Evolutionary conservation across 2,888 invertebrate genomes (phyloP).

Genomic region (Morpho deidamia): DNA sequence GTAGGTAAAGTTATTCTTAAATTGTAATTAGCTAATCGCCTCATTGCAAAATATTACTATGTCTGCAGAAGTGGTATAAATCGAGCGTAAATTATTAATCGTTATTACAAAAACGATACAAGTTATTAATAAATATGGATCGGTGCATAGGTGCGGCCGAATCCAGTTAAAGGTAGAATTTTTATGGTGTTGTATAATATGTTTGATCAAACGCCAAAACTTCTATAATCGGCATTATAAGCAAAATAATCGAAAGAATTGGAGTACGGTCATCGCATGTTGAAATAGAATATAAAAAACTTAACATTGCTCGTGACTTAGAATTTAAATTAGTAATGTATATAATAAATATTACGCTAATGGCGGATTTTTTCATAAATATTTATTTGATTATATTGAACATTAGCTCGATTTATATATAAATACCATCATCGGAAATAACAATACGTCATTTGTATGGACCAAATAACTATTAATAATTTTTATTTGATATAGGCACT

Average conservation of each 20-base stretch:
- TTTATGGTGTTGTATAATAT: not conserved
- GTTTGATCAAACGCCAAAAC: too few species aligned
- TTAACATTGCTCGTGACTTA: not conserved
- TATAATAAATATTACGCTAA: not conserved
- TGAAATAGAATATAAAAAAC: too few species aligned
- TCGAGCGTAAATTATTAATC: constrained; percentile 3
- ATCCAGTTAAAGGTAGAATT: constrained; percentile 7
- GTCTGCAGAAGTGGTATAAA: not conserved
- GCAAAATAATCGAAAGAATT: too few species aligned
- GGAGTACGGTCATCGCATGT: too few species aligned
- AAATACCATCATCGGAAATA: constrained; percentile 10
- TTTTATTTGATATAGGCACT: constrained; percentile 1
- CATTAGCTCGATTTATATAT: not conserved
- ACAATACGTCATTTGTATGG: constrained; percentile 9
- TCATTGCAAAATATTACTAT: not conserved
- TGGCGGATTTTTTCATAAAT: constrained; percentile 4
- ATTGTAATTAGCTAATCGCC: constrained; percentile 11
- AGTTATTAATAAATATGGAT: constrained; percentile 8
- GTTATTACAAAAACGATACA: constrained; percentile 5
- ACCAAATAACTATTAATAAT: constrained; percentile 8
- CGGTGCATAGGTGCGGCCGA: constrained; percentile 16
- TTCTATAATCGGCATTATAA: too few species aligned
- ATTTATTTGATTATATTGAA: constrained; percentile 9
- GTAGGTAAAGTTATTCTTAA: not conserved
- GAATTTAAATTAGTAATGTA: not conserved